Evolutionary conservation across 2,113 vertebrate species (phyloP), one percentile per base, ranked within the genome.

Genomic region (Notothenia rossii): DNA sequence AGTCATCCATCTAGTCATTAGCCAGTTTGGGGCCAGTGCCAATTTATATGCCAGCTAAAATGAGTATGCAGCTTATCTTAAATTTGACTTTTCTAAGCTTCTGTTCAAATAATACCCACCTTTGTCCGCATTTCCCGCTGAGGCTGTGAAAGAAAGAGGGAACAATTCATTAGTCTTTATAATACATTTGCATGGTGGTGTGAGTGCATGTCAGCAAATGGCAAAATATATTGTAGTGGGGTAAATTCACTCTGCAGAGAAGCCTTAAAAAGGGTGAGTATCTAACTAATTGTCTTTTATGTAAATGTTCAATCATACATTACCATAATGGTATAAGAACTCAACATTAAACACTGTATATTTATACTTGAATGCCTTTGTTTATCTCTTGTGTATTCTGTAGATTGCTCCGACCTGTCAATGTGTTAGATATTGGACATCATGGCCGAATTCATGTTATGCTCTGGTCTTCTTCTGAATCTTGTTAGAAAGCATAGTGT

Each of bases 41-140:
- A 54, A 84, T 83, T 84, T 75, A 65, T 15, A 50, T 72, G 72
- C 45, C 61, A 50, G 46, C 25, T 63, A 67, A 36, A 83, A 54
- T 20, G 48, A 67, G 67, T 20, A 51, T 20, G 50, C 49, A 36
- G 58, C 60, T 78, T 51, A 78, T 63, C 72, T 79, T 75, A 84
- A 29, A 84, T 83, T 72, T 59, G 56, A 72, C 65, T 86, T 87
- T 82, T 61, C 64, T 59, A 61, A 67, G 71, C 49, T 74, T 73
- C 45, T 20, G 25, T 80, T 65, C 65, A 74, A 77, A 75, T 66
- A 53, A 87, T 40, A 76, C 85, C 51, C 91, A 95, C 94, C 94
- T 65, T 88, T 85, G 51, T 82, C 81, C 0, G 88, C 71, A 25
- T 91, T 86, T 80, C 85, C 75, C 33, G 90, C 66, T 11, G 93